A percentile compares a stretch with the other conserved stretches of the same genome.
phyloP scores from a whole-genome alignment of 2,888 invertebrate genomes.

The Carterocephalus palaemon region DNA sequence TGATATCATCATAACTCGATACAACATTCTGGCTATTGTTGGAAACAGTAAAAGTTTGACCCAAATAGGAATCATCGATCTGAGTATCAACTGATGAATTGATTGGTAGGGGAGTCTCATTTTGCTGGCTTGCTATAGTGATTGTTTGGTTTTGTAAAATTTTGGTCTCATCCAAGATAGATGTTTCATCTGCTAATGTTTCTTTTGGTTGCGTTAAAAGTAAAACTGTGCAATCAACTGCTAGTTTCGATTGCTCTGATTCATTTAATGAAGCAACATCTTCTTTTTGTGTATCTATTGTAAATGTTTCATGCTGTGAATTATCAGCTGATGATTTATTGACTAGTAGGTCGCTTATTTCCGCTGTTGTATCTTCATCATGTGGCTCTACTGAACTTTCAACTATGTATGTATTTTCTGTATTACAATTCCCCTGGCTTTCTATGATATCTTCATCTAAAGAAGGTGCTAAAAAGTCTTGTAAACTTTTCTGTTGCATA shows the following conservation, averaged over 20 bases:
- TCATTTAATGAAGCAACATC: background rate
- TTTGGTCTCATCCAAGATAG: background rate
- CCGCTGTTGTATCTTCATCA: constrained; percentile 12
- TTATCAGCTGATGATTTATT: constrained; percentile 1
- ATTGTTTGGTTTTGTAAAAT: constrained; percentile 4
- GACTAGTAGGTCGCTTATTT: constrained; percentile 13
- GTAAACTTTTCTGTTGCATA: constrained; percentile 3
- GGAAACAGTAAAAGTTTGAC: background rate
- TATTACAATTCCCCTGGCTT: constrained; percentile 9
- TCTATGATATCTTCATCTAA: constrained; percentile 24
- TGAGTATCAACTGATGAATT: background rate
- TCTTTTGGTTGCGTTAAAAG: background rate
- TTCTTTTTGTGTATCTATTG: background rate
- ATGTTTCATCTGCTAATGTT: background rate
- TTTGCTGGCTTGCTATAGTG: constrained; percentile 3
- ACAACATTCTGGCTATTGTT: background rate
- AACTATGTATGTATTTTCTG: constrained; percentile 11
- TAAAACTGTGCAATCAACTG: background rate
- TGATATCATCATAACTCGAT: background rate
- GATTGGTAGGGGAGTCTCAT: background rate
- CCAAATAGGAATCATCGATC: background rate
- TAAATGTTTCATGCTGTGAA: background rate
- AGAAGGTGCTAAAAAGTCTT: constrained; percentile 8
- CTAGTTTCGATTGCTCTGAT: background rate
- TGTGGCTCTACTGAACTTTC: constrained; percentile 13